Evolutionary conservation across 2,888 invertebrate species (phyloP).

Genomic region (Dugesia japonica): DNA sequence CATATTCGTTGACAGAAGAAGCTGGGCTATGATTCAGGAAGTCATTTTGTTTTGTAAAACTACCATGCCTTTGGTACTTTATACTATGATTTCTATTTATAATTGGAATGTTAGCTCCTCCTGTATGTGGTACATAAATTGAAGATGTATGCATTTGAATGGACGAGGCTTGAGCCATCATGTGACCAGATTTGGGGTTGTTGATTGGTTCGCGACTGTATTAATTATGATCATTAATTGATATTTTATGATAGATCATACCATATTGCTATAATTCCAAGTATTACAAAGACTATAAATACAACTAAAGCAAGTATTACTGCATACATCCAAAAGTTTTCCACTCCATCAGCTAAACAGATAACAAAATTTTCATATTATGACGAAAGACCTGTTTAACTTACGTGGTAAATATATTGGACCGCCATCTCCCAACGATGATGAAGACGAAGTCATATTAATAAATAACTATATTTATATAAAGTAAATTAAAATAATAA

Average conservation of each 20-base stretch:
- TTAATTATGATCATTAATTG: neutral
- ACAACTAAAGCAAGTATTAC: slow-evolving; percentile 1
- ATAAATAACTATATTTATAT: neutral
- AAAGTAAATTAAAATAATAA: neutral
- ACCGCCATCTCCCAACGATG: neutral
- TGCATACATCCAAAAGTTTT: slow-evolving; percentile 23
- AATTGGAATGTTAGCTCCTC: neutral
- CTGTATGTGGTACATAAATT: neutral
- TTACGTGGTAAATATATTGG: slow-evolving; percentile 13
- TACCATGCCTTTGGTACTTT: neutral
- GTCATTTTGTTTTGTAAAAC: neutral
- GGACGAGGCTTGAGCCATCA: neutral
- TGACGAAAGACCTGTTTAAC: neutral
- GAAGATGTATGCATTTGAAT: slow-evolving; percentile 16
- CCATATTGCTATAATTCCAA: slow-evolving; percentile 26
- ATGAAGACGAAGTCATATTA: neutral
- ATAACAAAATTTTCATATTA: neutral
- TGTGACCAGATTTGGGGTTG: neutral
- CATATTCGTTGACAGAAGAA: slow-evolving; percentile 7
- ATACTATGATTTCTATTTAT: slow-evolving; percentile 5
- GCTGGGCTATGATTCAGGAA: neutral
- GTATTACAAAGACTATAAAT: neutral
- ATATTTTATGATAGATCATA: neutral
- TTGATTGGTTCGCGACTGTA: neutral
- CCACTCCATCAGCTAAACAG: slow-evolving; percentile 20